Base-by-base conservation (phyloP, 2,113 vertebrate species). In the Tetrao urogallus region DNA sequence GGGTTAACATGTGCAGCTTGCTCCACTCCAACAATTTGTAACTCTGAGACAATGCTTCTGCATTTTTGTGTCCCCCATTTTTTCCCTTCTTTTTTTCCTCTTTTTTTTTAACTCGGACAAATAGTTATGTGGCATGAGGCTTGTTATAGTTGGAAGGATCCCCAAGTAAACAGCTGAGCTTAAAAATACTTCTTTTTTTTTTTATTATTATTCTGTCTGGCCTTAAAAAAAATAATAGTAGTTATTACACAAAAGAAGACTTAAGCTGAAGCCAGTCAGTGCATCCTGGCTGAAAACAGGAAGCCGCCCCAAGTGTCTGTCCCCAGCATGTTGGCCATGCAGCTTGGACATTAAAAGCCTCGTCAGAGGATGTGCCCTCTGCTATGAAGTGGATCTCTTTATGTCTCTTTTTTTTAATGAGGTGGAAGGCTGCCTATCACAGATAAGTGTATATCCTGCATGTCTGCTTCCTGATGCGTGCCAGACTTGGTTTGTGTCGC, bases 111-210 rank as follows among this genome's bases (percentile, higher is more conserved):
- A 54, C 61, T 96, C 48, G 76, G 94, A 96, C 92, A 77, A 95
- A 95, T 86, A 95, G 84, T 95, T 97, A 95, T 93, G 93, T 95
- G 97, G 94, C 93, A 96, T 58, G 86, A 97, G 88, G 81, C 84
- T 92, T 97, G 82, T 97, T 97, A 85, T 96, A 84, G 82, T 97
- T 98, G 97, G 98, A 98, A 94, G 40, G n/a, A 90, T 95, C 95
- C 95, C 96, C 96, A 97, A 96, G 90, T 89, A 97, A 98, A 98
- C 92, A 98, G 88, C 91, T 94, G 88, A 97, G 67, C 94, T 97
- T 96, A 97, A 98, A 97, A 97, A 96, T 96, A 92, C 54, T 82
- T 60, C 6, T 61, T 72, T 92, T 94, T 91, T 89, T 90, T 92
- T 56, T 30, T 56, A 30, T 56, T 67, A 81, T 63, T 94, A 94